Evolutionary conservation across 2,888 invertebrate species (phyloP), one percentile per base, ranked within the genome.

Genomic region (Ectropis crepuscularia): DNA sequence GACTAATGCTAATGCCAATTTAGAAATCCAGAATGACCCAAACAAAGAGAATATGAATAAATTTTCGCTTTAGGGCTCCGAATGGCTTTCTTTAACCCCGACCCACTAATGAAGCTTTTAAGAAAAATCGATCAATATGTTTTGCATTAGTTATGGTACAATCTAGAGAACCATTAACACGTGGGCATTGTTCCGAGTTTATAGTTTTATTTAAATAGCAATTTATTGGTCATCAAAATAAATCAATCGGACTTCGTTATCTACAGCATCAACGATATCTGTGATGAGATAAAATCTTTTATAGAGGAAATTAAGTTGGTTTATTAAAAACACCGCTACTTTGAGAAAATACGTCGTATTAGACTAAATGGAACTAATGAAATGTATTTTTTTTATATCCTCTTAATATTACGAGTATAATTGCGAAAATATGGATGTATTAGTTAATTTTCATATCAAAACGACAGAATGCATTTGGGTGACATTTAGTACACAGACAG

Each of bases 1-100:
- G 83, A 82, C 76, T 80, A 79, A 82, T 81, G 77, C 77, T 79
- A 85, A 85, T 79, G 80, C 74, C 75, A 76, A 72, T 79, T 83
- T 81, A 71, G 75, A 81, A 83, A 80, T 75, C 77, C 59, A 55
- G 54, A 77, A 74, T 71, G 77, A 79, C 68, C 70, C 70, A 75
- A 81, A 82, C 81, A 82, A 81, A 76, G 72, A 73, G 67, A 74
- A 71, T 78, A 82, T 85, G 78, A 80, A 77, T 80, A 65, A 11
- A 48, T 65, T 61, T 79, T 76, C 72, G 74, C 66, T 72, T 75
- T 74, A 76, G 77, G 71, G 59, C 70, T 72, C 63, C 5, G 63
- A 67, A 67, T 73, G 70, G 76, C 85, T 86, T 86, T 87, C 85
- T 83, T 79, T 68, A 74, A 74, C 79, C 77, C 74, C 73, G 75